phyloP scores from a whole-genome alignment of 2,888 invertebrate species.

The Ecdyonurus torrentis region DNA sequence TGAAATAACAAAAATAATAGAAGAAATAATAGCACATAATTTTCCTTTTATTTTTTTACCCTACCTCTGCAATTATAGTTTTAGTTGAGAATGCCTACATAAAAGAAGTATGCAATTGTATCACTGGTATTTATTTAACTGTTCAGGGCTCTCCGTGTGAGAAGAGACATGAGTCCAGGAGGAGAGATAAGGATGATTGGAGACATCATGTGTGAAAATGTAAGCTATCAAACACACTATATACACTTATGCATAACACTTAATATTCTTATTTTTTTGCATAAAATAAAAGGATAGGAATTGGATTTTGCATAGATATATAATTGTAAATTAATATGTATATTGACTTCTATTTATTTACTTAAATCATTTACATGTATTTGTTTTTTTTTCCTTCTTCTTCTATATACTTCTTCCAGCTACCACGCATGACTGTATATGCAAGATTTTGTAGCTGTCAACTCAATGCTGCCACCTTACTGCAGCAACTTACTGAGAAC shows the following conservation, averaged over 20 bases:
- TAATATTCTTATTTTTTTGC: background rate
- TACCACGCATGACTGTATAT: constrained; percentile 52
- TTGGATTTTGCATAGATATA: background rate
- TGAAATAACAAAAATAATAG: constrained; percentile 11
- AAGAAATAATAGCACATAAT: constrained; percentile 1
- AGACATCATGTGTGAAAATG: constrained; percentile 52
- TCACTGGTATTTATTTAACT: too few species aligned
- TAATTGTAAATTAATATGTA: too few species aligned
- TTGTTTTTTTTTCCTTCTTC: constrained; percentile 13
- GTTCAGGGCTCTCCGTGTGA: constrained; percentile 34
- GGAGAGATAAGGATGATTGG: constrained; percentile 44
- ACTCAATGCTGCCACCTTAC: constrained; percentile 45
- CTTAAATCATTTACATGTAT: too few species aligned
- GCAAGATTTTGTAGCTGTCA: constrained; percentile 59
- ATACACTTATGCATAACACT: too few species aligned
- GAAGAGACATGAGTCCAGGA: constrained; percentile 38
- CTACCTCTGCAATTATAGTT: too few species aligned
- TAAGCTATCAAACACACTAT: too few species aligned
- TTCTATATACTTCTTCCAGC: too few species aligned
- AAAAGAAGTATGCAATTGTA: too few species aligned
- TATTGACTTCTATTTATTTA: too few species aligned
- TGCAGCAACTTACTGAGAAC: constrained; percentile 46
- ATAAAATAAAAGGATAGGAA: background rate
- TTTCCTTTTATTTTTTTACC: too few species aligned
- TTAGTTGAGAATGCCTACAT: too few species aligned